Base-by-base conservation (phyloP, 1,140 invertebrate genomes). In the Wiebesia pumilae region DNA sequence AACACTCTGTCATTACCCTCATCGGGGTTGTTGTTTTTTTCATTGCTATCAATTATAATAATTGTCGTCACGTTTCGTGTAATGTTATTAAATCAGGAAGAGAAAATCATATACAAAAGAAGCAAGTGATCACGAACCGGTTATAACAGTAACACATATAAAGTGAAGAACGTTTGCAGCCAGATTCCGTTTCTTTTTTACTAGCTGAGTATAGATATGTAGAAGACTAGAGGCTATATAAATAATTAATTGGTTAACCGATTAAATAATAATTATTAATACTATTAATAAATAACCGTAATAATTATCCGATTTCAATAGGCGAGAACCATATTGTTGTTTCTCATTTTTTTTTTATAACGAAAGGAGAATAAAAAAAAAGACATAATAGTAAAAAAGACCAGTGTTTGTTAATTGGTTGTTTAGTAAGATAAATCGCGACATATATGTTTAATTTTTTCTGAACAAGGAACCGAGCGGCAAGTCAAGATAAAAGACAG, bases 211-310 rank as follows among this genome's bases (percentile, higher is more conserved):
- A 93, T 92, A 92, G 86, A 85, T 0, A 83, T 30, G 91, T 93
- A 93, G 92, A 93, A 90, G 91, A 93, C 91, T 93, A 93, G 93
- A 93, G 92, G 93, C 92, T 93, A 93, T 91, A 92, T 90, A 90
- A 90, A 90, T 90, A 91, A 92, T 90, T 91, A 91, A 90, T 89
- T 88, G 83, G 88, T 88, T 89, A 87, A 90, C 90, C 86, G 88
- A 92, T 92, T 91, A 89, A 90, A 90, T 89, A 91, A 89, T 88
- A 90, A 90, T 89, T 89, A 89, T 88, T 83, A 89, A 83, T 90
- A 87, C 80, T 89, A 90, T 86, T 80, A 80, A 88, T 89, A 86
- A 87, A 86, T 87, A 84, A 77, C 47, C 47, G 21, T 79, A 88
- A 73, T 67, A 38, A 87, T 86, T 40, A 84, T 81, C 43, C 3